phyloP scores from a whole-genome alignment of 1,140 invertebrate species.

The Drosophila pruinosa region DNA sequence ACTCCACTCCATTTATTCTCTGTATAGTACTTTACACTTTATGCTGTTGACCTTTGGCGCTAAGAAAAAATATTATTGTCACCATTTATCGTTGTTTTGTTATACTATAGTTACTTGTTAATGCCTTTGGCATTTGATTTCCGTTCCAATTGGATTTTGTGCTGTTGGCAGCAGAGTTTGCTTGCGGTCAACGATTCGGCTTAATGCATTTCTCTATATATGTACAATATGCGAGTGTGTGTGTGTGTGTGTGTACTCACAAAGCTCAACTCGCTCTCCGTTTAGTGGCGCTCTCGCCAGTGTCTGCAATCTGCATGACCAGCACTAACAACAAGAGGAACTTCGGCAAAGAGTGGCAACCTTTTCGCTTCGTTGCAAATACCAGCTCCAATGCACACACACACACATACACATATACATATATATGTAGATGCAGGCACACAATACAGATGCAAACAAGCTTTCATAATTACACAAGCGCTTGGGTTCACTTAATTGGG shows the following conservation, averaged over 20 bases:
- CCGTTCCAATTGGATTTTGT: conserved; percentile 58
- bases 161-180: conserved; percentile 18
- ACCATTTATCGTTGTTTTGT: conserved; percentile 25
- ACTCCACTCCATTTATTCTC: not conserved
- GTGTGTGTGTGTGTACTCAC: conserved; percentile 20
- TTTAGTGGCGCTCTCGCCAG: conserved; percentile 30
- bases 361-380: conserved; percentile 78
- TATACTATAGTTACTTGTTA: not conserved
- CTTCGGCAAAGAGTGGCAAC: conserved; percentile 68
- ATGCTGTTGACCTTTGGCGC: conserved; percentile 43
- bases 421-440: not conserved
- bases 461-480: conserved; percentile 75
- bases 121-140: conserved; percentile 39
- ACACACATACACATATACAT: conserved; percentile 35
- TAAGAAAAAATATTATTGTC: conserved; percentile 34
- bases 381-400: conserved; percentile 71
- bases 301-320: conserved; percentile 72
- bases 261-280: conserved; percentile 23
- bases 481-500: conserved; percentile 73
- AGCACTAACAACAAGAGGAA: conserved; percentile 47
- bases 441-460: conserved; percentile 23
- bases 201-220: conserved; percentile 50
- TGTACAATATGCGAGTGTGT: not conserved
- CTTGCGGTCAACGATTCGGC: conserved; percentile 49
- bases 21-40: conserved; percentile 15